These are phyloP conservation scores for Nasonia oneida DNA, from an alignment of 2,888 invertebrate genomes.

Conservation along the genomic window DNA sequence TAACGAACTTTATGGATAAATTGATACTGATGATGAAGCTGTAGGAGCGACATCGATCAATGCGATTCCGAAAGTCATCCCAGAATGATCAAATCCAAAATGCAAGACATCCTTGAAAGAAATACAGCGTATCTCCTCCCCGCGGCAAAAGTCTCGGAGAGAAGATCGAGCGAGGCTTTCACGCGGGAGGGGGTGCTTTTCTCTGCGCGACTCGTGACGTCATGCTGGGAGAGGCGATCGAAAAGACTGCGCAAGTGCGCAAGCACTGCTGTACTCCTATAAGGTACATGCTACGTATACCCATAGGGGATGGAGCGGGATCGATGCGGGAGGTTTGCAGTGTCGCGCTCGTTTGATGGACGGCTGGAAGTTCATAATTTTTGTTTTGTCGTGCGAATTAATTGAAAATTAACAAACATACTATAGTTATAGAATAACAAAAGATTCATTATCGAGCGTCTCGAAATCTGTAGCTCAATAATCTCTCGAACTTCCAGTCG, in stretches of 20 bases:
- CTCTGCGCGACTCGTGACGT: constrained; percentile 30
- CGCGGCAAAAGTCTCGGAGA: neutral
- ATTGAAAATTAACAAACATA: too few species aligned
- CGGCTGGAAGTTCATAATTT: neutral
- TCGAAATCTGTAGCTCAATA: neutral
- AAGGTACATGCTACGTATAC: too few species aligned
- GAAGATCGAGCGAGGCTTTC: neutral
- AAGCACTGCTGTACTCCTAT: neutral
- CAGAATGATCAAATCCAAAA: too few species aligned
- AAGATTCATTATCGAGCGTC: neutral
- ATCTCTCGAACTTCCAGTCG: neutral
- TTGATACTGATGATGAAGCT: too few species aligned
- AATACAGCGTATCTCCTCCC: too few species aligned
- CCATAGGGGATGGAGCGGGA: neutral
- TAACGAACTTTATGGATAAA: too few species aligned
- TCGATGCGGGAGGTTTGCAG: constrained; percentile 19
- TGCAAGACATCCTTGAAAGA: too few species aligned
- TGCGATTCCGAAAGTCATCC: too few species aligned
- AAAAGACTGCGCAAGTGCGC: constrained; percentile 27
- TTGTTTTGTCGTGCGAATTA: neutral
- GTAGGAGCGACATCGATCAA: neutral
- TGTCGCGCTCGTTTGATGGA: constrained; percentile 22
- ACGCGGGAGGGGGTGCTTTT: neutral
- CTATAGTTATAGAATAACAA: too few species aligned
- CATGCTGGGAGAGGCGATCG: neutral